phyloP scores from a whole-genome alignment of 2,113 vertebrate species.

The Amia ocellicauda region DNA sequence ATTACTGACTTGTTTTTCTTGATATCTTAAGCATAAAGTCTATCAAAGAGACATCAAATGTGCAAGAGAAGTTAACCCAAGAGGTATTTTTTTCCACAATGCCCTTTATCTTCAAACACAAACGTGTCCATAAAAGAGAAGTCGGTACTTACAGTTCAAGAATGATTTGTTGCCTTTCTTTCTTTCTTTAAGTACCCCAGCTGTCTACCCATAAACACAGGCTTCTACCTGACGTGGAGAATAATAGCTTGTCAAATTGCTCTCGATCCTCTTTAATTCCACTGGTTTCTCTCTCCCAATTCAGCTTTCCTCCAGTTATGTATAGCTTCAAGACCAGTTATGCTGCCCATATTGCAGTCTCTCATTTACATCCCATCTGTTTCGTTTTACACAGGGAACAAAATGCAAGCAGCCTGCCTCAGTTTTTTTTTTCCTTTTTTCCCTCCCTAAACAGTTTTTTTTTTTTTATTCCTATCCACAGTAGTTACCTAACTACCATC shows the following conservation, averaged over 20 bases:
- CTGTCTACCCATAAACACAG: conserved; percentile 18
- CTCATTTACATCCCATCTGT: conserved; percentile 7
- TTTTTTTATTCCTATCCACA: conserved; percentile 25
- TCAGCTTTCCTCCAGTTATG: conserved; percentile 2
- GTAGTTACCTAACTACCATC: conserved; percentile 47
- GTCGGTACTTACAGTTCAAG: conserved; percentile 42
- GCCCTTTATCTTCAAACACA: no score
- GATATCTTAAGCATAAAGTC: no score
- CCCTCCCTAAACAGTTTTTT: conserved; percentile 20
- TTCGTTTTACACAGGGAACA: conserved; percentile 12
- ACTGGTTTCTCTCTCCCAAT: conserved; percentile 25
- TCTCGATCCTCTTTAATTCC: conserved; percentile 31
- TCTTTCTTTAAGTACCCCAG: conserved; percentile 11
- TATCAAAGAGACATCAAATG: no score
- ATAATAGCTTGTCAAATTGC: conserved; percentile 52
- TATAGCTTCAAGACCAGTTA: conserved; percentile 5
- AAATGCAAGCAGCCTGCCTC: conserved; percentile 7
- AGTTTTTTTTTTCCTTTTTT: conserved; percentile 1
- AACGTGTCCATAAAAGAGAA: neutral
- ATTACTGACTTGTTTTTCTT: no score
- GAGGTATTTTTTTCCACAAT: no score
- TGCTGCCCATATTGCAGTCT: neutral
- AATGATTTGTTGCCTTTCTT: conserved; percentile 27
- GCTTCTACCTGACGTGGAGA: conserved; percentile 37
- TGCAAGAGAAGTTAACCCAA: no score